Conservation (phyloP, 2,888 invertebrate species). For the Acronicta leporina region DNA sequence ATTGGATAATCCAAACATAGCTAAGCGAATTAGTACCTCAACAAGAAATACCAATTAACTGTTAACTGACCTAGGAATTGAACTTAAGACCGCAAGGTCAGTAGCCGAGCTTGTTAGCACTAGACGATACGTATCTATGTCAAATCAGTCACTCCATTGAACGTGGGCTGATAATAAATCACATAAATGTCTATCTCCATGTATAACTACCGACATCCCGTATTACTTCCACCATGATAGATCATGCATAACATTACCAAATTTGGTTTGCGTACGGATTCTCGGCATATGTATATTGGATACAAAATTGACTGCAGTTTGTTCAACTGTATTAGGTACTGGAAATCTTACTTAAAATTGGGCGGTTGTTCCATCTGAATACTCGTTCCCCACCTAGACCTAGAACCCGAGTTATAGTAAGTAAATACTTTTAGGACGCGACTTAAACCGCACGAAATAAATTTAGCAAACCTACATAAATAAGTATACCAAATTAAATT, state of each 20-base stretch:
- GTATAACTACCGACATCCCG: slow-evolving; percentile 9
- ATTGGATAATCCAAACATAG: neutral
- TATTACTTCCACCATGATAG: slow-evolving; percentile 20
- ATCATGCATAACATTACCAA: slow-evolving; percentile 39
- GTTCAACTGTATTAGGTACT: too few relatives aligned
- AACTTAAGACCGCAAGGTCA: slow-evolving; percentile 14
- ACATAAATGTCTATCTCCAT: slow-evolving; percentile 9
- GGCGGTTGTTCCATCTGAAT: too few relatives aligned
- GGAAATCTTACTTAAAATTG: too few relatives aligned
- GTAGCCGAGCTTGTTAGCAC: neutral
- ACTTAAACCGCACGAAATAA: too few relatives aligned
- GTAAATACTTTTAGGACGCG: too few relatives aligned
- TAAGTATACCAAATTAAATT: too few relatives aligned
- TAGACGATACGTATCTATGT: slow-evolving; percentile 23
- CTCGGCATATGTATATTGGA: slow-evolving; percentile 1
- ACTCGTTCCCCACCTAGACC: too few relatives aligned
- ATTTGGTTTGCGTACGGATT: slow-evolving; percentile 14
- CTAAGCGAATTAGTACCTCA: slow-evolving; percentile 9
- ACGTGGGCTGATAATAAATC: slow-evolving; percentile 6
- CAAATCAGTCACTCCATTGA: slow-evolving; percentile 27
- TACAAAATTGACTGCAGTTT: too few relatives aligned
- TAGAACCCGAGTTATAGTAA: too few relatives aligned
- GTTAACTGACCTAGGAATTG: slow-evolving; percentile 14
- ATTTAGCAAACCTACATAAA: too few relatives aligned
- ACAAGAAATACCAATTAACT: slow-evolving; percentile 18